Conservation (phyloP, 2,113 vertebrate genomes). For the Neolamprologus tretocephalus region DNA sequence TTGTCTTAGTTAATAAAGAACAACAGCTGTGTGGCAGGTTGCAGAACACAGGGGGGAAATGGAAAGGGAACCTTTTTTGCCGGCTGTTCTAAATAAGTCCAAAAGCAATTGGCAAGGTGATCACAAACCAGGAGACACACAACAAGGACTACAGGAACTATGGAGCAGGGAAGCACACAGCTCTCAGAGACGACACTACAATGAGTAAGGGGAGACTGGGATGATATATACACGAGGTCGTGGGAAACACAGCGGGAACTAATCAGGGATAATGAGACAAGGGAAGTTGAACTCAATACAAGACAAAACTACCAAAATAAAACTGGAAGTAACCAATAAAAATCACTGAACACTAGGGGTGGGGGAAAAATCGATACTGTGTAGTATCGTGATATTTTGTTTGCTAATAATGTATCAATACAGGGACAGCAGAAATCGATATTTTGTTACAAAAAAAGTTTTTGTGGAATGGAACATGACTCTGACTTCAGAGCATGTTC, state of each 20-base stretch:
- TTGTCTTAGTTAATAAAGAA: background rate
- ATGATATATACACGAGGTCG: rapidly evolving
- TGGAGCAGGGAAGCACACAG: background rate
- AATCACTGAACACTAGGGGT: background rate
- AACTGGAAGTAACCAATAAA: background rate
- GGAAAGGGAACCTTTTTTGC: background rate
- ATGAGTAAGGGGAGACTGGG: background rate
- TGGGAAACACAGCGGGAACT: rapidly evolving
- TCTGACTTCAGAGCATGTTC: too few relatives aligned
- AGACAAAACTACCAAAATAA: background rate
- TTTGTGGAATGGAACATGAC: too few relatives aligned
- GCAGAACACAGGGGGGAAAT: background rate
- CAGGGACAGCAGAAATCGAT: too few relatives aligned
- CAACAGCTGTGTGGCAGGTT: background rate
- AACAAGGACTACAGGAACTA: background rate
- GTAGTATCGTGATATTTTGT: too few relatives aligned
- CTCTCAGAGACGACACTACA: background rate
- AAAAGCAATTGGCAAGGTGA: background rate
- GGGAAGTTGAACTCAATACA: background rate
- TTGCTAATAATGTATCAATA: too few relatives aligned
- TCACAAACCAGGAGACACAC: rapidly evolving
- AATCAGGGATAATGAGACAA: rapidly evolving
- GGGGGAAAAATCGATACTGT: too few relatives aligned
- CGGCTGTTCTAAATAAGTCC: background rate
- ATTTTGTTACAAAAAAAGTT: too few relatives aligned